phyloP scores from a whole-genome alignment of 2,888 invertebrate genomes.

The Eupithecia vulgata region DNA sequence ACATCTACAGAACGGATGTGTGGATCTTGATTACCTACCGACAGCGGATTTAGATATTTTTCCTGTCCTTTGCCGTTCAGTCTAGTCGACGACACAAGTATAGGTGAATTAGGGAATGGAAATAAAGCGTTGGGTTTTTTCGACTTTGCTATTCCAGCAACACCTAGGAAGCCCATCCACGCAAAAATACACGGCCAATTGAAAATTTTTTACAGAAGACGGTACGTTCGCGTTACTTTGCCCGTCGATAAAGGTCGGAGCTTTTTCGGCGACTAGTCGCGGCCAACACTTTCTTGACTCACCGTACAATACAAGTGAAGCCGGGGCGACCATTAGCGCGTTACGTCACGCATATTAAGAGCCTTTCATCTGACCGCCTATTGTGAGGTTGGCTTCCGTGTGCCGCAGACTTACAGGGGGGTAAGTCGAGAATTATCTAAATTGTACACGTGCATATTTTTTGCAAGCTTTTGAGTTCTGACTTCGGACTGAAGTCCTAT shows the following conservation, averaged over 20 bases:
- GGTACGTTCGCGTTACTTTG: background rate
- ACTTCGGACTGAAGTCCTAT: background rate
- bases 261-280: background rate
- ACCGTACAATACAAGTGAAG: constrained; percentile 58
- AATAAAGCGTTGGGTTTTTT: too few relatives aligned
- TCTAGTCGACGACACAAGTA: too few relatives aligned
- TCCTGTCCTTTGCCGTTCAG: too few relatives aligned
- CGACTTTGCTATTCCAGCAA: too few relatives aligned
- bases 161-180: too few relatives aligned
- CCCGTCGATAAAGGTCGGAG: too few relatives aligned
- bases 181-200: background rate
- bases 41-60: too few relatives aligned
- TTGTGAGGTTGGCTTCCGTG: constrained; percentile 75
- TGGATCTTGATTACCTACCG: too few relatives aligned
- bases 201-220: background rate
- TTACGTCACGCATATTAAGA: constrained; percentile 78
- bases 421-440: constrained; percentile 29
- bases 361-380: constrained; percentile 79
- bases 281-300: background rate
- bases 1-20: too few relatives aligned
- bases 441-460: background rate
- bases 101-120: too few relatives aligned
- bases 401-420: constrained; percentile 43
- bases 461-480: background rate
- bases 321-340: constrained; percentile 61